Evolutionary conservation across 2,797 vertebrate species (phyloP).

Genomic region (Crocidura indochinensis): DNA sequence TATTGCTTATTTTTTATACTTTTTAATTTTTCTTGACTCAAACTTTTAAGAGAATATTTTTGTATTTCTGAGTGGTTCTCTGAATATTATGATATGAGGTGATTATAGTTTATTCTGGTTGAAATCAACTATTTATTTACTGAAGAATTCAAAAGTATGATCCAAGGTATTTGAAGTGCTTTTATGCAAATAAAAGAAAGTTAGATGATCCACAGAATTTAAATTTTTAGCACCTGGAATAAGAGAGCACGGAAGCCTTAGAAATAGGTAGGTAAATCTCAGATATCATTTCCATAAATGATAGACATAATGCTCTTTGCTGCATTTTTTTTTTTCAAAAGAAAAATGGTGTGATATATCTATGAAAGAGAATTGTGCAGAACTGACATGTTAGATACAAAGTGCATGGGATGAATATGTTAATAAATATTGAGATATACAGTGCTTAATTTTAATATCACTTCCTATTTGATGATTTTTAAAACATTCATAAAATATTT

Average conservation of each 20-base stretch:
- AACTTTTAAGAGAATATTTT: not conserved
- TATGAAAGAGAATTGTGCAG: slow-evolving; percentile 10
- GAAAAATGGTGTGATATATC: not conserved
- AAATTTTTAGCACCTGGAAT: not conserved
- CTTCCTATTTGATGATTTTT: not conserved
- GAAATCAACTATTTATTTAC: slow-evolving; percentile 36
- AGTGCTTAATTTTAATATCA: not conserved
- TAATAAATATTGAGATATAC: not conserved
- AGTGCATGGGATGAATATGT: not conserved
- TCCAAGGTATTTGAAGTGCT: not conserved
- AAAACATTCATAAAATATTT: slow-evolving; percentile 18
- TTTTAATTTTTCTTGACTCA: not conserved
- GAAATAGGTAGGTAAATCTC: not conserved
- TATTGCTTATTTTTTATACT: not conserved
- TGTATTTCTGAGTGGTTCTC: not conserved
- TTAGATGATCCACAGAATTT: slow-evolving; percentile 8
- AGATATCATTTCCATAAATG: not conserved
- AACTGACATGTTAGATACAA: slow-evolving; percentile 26
- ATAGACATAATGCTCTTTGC: slow-evolving; percentile 6
- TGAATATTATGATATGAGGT: not conserved
- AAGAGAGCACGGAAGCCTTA: slow-evolving; percentile 20
- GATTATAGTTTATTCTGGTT: slow-evolving; percentile 37
- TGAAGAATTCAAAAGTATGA: not conserved
- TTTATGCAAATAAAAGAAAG: slow-evolving; percentile 36
- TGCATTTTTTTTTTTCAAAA: slow-evolving; percentile 9